These are phyloP conservation scores for Acanthopleura granulata DNA, from an alignment of 2,888 invertebrate genomes.

Conservation along the genomic window DNA sequence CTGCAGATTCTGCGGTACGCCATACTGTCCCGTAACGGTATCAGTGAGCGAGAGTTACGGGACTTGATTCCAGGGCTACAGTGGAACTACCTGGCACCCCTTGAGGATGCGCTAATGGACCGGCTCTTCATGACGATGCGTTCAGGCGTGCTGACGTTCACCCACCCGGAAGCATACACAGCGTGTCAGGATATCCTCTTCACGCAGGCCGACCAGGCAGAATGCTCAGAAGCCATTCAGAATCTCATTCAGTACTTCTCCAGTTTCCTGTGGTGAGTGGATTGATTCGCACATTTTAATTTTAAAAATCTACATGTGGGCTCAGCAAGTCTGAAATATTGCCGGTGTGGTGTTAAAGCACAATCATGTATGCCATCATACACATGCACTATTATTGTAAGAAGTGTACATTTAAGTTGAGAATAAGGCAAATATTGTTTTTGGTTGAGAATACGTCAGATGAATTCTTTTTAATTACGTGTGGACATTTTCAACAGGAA, in stretches of 20 bases:
- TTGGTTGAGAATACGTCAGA: too few species aligned
- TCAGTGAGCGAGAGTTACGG: constrained; percentile 61
- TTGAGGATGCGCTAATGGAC: constrained; percentile 52
- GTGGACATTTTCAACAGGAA: too few species aligned
- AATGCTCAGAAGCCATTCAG: constrained; percentile 38
- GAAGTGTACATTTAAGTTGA: too few species aligned
- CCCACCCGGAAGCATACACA: constrained; percentile 43
- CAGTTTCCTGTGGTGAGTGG: constrained; percentile 30
- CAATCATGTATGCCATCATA: too few species aligned
- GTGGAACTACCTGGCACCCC: constrained; percentile 56
- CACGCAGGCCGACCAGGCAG: constrained; percentile 34
- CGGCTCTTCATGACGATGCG: constrained; percentile 58
- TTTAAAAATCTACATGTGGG: too few species aligned
- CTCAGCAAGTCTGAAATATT: too few species aligned
- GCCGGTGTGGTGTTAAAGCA: too few species aligned
- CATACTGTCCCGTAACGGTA: constrained; percentile 61
- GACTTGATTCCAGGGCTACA: constrained; percentile 55
- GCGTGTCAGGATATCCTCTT: neutral
- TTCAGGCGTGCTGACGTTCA: constrained; percentile 61
- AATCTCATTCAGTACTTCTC: constrained; percentile 51
- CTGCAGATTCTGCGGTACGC: constrained; percentile 59
- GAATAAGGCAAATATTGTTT: too few species aligned
- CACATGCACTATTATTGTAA: too few species aligned
- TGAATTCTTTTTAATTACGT: too few species aligned
- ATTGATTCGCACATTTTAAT: too few species aligned